Conservation (phyloP, 2,113 vertebrate genomes). For the Channa argus region DNA sequence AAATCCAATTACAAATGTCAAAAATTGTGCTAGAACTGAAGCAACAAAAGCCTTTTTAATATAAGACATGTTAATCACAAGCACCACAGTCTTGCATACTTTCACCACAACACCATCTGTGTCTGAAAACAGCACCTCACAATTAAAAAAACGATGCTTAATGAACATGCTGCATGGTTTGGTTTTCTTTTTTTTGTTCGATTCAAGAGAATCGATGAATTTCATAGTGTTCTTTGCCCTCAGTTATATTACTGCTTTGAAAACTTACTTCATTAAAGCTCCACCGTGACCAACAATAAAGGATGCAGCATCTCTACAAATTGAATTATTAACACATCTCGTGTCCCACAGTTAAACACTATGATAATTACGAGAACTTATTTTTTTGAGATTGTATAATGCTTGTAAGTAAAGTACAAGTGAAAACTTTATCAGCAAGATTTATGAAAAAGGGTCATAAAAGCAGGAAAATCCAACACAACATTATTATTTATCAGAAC, state of each 20-base stretch:
- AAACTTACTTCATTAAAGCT: neutral
- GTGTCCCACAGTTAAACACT: neutral
- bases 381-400: neutral
- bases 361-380: neutral
- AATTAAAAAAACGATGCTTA: neutral
- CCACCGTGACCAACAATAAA: neutral
- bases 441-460: neutral
- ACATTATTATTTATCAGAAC: neutral
- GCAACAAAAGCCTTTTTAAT: conserved; percentile 23
- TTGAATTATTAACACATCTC: neutral
- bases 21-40: neutral
- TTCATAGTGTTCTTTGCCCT: neutral
- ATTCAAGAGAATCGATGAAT: neutral
- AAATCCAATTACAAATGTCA: neutral
- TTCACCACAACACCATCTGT: conserved; percentile 41
- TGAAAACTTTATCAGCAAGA: neutral
- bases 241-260: neutral
- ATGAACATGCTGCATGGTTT: neutral
- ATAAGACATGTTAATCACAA: conserved; percentile 11
- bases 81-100: neutral
- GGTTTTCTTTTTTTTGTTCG: no score
- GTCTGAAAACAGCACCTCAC: neutral
- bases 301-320: neutral
- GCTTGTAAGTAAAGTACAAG: neutral
- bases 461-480: neutral